A percentile compares a stretch with the other conserved stretches of the same genome.
Conservation (phyloP, 2,888 invertebrate genomes). For the Exocentrus adspersus region DNA sequence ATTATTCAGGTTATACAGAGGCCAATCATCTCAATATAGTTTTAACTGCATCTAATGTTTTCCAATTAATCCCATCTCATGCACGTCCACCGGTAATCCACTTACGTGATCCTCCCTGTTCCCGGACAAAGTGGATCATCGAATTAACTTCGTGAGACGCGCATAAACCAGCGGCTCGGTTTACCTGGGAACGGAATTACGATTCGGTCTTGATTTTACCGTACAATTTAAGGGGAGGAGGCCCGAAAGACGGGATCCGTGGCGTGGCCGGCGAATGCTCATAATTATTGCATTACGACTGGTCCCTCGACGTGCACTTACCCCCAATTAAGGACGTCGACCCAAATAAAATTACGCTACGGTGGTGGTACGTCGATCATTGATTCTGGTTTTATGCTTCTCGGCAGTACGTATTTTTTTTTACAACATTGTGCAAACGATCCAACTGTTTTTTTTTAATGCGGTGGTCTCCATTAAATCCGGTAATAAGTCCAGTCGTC, state of each 20-base stretch:
- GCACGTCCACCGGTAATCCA: no score
- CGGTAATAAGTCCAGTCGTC: conserved; percentile 26
- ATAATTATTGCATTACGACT: conserved; percentile 32
- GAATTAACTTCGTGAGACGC: conserved; percentile 7
- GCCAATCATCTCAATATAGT: no score
- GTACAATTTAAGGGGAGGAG: conserved; percentile 5
- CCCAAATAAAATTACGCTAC: conserved; percentile 25
- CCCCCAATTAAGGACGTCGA: conserved; percentile 24
- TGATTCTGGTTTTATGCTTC: no score
- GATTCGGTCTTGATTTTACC: conserved; percentile 26
- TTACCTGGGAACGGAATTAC: conserved; percentile 24
- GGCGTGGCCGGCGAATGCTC: conserved; percentile 11
- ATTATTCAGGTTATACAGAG: no score
- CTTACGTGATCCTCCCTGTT: not conserved
- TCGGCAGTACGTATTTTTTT: no score
- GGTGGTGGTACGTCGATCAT: conserved; percentile 22
- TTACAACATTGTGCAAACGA: no score
- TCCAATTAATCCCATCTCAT: no score
- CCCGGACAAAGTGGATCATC: conserved; percentile 16
- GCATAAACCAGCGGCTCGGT: conserved; percentile 5
- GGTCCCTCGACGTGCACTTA: conserved; percentile 23
- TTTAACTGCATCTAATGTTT: no score
- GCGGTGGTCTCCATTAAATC: conserved; percentile 22
- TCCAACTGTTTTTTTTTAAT: no score
- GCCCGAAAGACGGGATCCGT: conserved; percentile 1